These are phyloP conservation scores for Rugalucina vietnamica DNA, from an alignment of 2,888 invertebrate genomes.

Conservation along the genomic window DNA sequence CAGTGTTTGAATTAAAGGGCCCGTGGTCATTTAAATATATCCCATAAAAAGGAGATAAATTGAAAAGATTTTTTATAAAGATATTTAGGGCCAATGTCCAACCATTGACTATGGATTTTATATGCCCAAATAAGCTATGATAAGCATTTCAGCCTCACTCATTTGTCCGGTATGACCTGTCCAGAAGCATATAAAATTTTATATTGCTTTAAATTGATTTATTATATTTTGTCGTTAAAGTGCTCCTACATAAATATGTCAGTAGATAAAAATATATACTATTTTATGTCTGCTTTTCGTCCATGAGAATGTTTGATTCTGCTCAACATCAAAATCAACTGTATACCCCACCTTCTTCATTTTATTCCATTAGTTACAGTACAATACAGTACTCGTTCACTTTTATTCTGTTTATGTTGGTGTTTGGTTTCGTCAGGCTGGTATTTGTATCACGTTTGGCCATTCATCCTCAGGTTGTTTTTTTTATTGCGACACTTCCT, in stretches of 20 bases:
- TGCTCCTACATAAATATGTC: not conserved
- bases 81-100: constrained; percentile 3
- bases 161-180: not conserved
- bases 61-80: constrained; percentile 23
- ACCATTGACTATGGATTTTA: constrained; percentile 2
- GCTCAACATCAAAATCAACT: too few relatives aligned
- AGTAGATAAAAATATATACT: too few relatives aligned
- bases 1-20: not conserved
- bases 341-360: too few relatives aligned
- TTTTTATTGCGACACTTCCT: too few relatives aligned
- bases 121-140: not conserved
- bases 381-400: too few relatives aligned
- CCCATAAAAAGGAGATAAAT: not conserved
- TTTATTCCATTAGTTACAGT: too few relatives aligned
- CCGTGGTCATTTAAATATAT: not conserved
- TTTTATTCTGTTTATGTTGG: too few relatives aligned
- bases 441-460: too few relatives aligned
- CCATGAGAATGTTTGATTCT: too few relatives aligned
- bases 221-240: constrained; percentile 3
- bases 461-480: too few relatives aligned
- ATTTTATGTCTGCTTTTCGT: too few relatives aligned
- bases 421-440: too few relatives aligned
- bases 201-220: not conserved
- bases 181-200: not conserved
- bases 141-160: not conserved